Percentiles rank a stretch among this genome's conserved stretches.
Evolutionary conservation across 2,113 vertebrate genomes (phyloP).

Genomic region (Peromyscus californicus): DNA sequence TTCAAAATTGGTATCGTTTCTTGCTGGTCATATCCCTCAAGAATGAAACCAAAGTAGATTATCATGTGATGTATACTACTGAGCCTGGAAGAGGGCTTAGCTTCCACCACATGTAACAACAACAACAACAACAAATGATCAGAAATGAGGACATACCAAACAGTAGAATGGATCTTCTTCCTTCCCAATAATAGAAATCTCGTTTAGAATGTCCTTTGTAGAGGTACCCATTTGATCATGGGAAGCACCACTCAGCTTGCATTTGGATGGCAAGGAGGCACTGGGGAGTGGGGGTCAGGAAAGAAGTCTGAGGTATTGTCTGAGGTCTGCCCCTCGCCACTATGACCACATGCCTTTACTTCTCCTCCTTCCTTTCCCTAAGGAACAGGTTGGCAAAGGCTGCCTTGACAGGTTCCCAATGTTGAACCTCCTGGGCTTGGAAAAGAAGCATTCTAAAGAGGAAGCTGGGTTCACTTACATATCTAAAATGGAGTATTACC

Average conservation of each 20-base stretch:
- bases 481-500: conserved; percentile 73
- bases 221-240: not conserved
- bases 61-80: not conserved
- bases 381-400: conserved; percentile 16
- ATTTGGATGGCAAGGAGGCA: not conserved
- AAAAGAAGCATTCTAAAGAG: conserved; percentile 18
- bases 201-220: not conserved
- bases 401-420: not conserved
- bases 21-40: not conserved
- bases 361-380: conserved; percentile 15
- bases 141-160: not conserved
- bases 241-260: not conserved
- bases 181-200: conserved; percentile 28
- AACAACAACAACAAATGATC: not conserved
- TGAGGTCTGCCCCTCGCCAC: not conserved
- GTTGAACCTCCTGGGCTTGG: not conserved
- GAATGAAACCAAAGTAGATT: not conserved
- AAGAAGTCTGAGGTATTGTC: not conserved
- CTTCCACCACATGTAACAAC: conserved; percentile 29
- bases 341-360: conserved; percentile 28
- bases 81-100: not conserved
- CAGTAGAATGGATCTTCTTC: not conserved
- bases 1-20: conserved; percentile 1
- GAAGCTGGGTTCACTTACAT: conserved; percentile 47
- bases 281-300: not conserved